phyloP scores from a whole-genome alignment of 2,888 invertebrate genomes.

The Steinernema scapterisci region DNA sequence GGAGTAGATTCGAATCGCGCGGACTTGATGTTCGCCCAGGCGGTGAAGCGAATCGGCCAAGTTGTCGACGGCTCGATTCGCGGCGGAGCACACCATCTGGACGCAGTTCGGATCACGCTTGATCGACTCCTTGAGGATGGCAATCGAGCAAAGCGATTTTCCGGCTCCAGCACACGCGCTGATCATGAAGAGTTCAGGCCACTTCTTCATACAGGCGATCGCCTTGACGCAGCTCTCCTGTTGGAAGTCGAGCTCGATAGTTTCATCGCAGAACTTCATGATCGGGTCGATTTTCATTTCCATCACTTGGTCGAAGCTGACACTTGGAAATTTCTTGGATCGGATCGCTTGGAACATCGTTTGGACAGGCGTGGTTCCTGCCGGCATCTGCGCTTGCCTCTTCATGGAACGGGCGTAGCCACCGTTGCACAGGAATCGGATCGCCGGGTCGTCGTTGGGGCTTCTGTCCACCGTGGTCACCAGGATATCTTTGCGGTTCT shows the following conservation, averaged over 20 bases:
- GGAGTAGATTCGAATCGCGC: conserved; percentile 4
- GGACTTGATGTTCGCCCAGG: not conserved
- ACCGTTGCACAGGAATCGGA: conserved; percentile 18
- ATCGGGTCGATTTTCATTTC: not conserved
- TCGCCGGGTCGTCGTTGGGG: conserved; percentile 13
- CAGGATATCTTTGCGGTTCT: not conserved
- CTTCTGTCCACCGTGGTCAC: conserved; percentile 4
- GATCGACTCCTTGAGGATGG: not conserved
- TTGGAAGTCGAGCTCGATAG: not conserved
- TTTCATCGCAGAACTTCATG: not conserved
- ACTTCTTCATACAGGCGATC: not conserved
- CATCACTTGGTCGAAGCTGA: not conserved
- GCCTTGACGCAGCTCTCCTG: not conserved
- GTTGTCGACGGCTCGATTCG: conserved; percentile 12
- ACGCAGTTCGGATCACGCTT: not conserved
- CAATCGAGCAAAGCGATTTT: not conserved
- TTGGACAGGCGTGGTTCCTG: not conserved
- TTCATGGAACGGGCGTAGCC: conserved; percentile 23
- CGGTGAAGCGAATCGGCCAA: not conserved
- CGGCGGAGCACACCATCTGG: conserved; percentile 7
- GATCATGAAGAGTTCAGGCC: not conserved
- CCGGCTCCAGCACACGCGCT: conserved; percentile 4
- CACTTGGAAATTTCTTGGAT: not conserved
- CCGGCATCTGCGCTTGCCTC: not conserved
- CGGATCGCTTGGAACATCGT: not conserved